Conservation (phyloP, 2,888 invertebrate genomes). For the Nomada flava region DNA sequence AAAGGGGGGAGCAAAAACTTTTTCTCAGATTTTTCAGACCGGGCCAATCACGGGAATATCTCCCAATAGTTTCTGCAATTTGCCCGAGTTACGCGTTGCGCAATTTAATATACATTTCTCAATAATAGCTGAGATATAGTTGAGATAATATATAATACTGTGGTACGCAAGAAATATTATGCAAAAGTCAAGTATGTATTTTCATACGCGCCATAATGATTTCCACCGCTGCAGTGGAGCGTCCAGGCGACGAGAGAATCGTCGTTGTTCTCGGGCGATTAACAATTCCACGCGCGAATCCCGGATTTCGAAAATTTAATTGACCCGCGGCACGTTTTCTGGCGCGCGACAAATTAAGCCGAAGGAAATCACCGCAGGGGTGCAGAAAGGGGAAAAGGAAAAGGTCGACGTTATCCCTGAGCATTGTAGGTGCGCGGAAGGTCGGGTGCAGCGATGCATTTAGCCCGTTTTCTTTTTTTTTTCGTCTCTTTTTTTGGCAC, state of each 20-base stretch:
- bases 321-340: slow-evolving; percentile 7
- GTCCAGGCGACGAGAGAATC: neutral
- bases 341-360: slow-evolving; percentile 12
- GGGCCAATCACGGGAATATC: too few species aligned
- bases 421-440: slow-evolving; percentile 21
- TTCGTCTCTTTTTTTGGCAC: slow-evolving; percentile 43
- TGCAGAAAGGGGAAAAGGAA: neutral
- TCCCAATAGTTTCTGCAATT: too few species aligned
- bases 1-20: too few species aligned
- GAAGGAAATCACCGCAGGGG: slow-evolving; percentile 5
- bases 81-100: too few species aligned
- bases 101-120: too few species aligned
- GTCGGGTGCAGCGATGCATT: slow-evolving; percentile 46
- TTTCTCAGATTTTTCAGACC: too few species aligned
- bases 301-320: slow-evolving; percentile 31
- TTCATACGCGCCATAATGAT: neutral
- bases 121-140: too few species aligned
- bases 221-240: neutral
- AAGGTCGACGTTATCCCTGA: slow-evolving; percentile 13
- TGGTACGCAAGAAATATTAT: too few species aligned
- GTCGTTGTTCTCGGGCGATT: neutral
- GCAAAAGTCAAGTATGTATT: neutral
- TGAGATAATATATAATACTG: too few species aligned
- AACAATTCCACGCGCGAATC: neutral
- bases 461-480: slow-evolving; percentile 25